A percentile compares a stretch with the other conserved stretches of the same genome.
Evolutionary conservation across 2,797 vertebrate species (phyloP).

Genomic region (Apogon talboti): DNA sequence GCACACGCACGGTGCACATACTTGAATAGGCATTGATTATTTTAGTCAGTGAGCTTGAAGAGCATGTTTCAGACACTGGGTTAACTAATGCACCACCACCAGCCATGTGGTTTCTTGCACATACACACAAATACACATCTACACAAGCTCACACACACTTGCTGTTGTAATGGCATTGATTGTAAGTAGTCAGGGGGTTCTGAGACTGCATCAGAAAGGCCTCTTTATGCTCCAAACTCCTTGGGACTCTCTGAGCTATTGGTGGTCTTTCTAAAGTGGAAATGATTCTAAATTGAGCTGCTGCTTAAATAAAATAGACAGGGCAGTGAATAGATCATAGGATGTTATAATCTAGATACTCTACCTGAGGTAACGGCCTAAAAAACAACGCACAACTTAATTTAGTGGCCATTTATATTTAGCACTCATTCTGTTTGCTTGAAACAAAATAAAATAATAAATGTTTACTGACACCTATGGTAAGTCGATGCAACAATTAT

Average conservation of each 20-base stretch:
- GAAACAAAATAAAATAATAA: not conserved
- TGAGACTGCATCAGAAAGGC: conserved; percentile 35
- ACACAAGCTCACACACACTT: conserved; percentile 3
- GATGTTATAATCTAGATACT: conserved; percentile 9
- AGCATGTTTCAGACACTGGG: conserved; percentile 39
- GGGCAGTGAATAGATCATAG: conserved; percentile 21
- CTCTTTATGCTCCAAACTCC: conserved; percentile 29
- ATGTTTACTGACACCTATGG: not conserved
- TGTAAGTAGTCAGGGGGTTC: conserved; percentile 26
- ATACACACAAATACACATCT: not conserved
- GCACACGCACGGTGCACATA: conserved; percentile 3
- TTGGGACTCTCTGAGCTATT: conserved; percentile 26
- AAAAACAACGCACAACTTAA: not conserved
- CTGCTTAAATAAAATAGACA: conserved; percentile 27
- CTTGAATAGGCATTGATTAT: conserved; percentile 46
- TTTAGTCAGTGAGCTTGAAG: conserved; percentile 40
- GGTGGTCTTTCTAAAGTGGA: conserved; percentile 34
- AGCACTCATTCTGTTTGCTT: not conserved
- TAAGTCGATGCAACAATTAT: too few species aligned
- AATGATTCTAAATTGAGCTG: conserved; percentile 36
- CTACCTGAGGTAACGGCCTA: not conserved
- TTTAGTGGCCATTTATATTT: not conserved
- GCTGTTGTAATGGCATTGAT: conserved; percentile 49
- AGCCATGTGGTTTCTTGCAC: conserved; percentile 9
- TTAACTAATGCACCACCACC: conserved; percentile 36